These are phyloP conservation scores for Protophormia terraenovae DNA, from an alignment of 2,888 invertebrate species.

Conservation along the genomic window DNA sequence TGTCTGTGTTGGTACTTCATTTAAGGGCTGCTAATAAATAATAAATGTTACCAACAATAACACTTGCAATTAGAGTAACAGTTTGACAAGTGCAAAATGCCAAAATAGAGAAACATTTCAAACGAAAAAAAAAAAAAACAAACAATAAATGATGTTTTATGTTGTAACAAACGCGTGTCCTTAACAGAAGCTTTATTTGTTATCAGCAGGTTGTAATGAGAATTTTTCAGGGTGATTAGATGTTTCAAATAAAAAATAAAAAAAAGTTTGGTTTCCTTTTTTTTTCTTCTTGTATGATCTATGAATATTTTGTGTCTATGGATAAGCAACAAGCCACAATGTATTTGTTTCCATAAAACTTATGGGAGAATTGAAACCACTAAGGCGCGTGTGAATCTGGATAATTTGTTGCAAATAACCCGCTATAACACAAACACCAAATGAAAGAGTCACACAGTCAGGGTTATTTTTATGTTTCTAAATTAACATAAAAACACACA, in stretches of 20 bases:
- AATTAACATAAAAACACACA: conserved; percentile 37
- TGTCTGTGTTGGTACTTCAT: conserved; percentile 19
- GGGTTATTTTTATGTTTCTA: conserved; percentile 36
- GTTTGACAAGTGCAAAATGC: conserved; percentile 67
- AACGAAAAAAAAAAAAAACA: background rate
- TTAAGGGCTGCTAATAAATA: conserved; percentile 69
- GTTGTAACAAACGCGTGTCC: conserved; percentile 50
- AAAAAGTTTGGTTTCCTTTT: background rate
- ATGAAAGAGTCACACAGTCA: conserved; percentile 41
- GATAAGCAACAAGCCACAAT: conserved; percentile 40
- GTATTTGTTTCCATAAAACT: background rate
- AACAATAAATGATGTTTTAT: background rate
- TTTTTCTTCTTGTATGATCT: too few relatives aligned
- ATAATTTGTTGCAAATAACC: conserved; percentile 58
- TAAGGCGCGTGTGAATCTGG: conserved; percentile 68
- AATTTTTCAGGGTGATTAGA: conserved; percentile 64
- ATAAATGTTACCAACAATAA: conserved; percentile 65
- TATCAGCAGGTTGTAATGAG: conserved; percentile 62
- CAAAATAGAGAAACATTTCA: conserved; percentile 38
- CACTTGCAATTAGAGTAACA: conserved; percentile 67
- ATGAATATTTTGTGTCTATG: too few relatives aligned
- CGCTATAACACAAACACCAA: background rate
- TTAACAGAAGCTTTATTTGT: conserved; percentile 56
- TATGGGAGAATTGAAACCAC: conserved; percentile 48
- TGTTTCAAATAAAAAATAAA: conserved; percentile 7